These are phyloP conservation scores for Pangasianodon hypophthalmus DNA, from an alignment of 2,113 vertebrate genomes.

Conservation along the genomic window DNA sequence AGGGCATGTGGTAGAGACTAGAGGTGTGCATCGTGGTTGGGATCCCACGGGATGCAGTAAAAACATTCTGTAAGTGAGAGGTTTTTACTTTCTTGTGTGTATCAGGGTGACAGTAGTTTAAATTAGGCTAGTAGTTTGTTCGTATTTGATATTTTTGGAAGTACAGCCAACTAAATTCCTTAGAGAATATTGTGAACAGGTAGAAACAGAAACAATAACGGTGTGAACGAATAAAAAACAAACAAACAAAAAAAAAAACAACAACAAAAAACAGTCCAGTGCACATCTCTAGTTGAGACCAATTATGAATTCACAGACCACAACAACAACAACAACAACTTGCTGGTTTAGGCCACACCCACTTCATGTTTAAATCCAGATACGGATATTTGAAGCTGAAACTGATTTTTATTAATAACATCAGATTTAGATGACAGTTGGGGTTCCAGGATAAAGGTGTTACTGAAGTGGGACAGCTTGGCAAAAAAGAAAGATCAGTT, in stretches of 20 bases:
- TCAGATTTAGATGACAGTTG: background rate
- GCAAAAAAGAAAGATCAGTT: background rate
- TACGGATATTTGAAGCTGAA: background rate
- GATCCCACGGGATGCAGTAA: background rate
- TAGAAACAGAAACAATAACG: background rate
- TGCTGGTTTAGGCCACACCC: background rate
- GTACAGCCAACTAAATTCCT: background rate
- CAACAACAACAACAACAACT: background rate
- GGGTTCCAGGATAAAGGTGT: background rate
- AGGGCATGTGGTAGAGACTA: background rate
- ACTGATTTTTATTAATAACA: background rate
- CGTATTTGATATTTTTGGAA: background rate
- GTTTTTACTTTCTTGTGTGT: background rate
- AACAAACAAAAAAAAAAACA: background rate
- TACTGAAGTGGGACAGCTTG: background rate
- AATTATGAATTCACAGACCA: background rate
- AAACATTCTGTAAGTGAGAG: background rate
- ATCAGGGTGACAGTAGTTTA: background rate
- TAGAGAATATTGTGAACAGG: too few relatives aligned
- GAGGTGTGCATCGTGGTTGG: background rate
- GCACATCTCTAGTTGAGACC: background rate
- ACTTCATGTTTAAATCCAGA: background rate
- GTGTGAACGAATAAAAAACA: too few relatives aligned
- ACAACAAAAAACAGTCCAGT: background rate
- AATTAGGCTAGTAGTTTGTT: background rate